Percentiles rank a stretch among this genome's conserved stretches.
Evolutionary conservation across 2,888 invertebrate species (phyloP).

Genomic region (Phengaris arion): DNA sequence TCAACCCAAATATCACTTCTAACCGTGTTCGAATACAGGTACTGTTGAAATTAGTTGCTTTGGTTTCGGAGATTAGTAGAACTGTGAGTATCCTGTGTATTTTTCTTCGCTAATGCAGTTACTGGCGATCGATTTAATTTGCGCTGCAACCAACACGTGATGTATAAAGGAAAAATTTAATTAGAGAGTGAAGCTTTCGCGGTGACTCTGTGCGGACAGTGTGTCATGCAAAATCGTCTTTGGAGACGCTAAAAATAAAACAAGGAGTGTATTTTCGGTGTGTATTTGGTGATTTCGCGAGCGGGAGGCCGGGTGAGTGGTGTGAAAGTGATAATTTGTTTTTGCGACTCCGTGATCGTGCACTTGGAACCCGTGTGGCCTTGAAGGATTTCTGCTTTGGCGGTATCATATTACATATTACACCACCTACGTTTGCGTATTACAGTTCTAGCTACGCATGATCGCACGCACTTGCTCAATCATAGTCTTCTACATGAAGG

Average conservation of each 20-base stretch:
- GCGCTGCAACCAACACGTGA: slow-evolving; percentile 53
- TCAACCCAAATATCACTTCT: slow-evolving; percentile 43
- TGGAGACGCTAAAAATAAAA: slow-evolving; percentile 68
- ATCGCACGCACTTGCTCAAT: slow-evolving; percentile 13
- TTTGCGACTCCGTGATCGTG: slow-evolving; percentile 27
- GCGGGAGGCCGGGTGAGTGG: slow-evolving; percentile 61
- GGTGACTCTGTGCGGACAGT: slow-evolving; percentile 43
- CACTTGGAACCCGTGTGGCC: slow-evolving; percentile 34
- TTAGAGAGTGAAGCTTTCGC: slow-evolving; percentile 43
- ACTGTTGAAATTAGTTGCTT: slow-evolving; percentile 54
- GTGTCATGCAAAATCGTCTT: slow-evolving; percentile 62
- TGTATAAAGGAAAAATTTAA: slow-evolving; percentile 50
- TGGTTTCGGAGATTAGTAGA: slow-evolving; percentile 60
- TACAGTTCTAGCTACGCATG: slow-evolving; percentile 31
- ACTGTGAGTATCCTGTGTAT: slow-evolving; percentile 67
- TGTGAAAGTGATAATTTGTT: slow-evolving; percentile 59
- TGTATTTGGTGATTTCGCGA: slow-evolving; percentile 71
- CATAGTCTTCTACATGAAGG: background rate
- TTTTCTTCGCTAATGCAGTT: slow-evolving; percentile 52
- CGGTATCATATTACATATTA: slow-evolving; percentile 42
- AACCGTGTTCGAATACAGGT: slow-evolving; percentile 38
- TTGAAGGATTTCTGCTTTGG: slow-evolving; percentile 35
- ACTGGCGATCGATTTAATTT: slow-evolving; percentile 52
- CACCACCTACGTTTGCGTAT: slow-evolving; percentile 17
- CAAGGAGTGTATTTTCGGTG: slow-evolving; percentile 66